Conservation (phyloP, 2,113 vertebrate genomes). For the Malurus elegans region DNA sequence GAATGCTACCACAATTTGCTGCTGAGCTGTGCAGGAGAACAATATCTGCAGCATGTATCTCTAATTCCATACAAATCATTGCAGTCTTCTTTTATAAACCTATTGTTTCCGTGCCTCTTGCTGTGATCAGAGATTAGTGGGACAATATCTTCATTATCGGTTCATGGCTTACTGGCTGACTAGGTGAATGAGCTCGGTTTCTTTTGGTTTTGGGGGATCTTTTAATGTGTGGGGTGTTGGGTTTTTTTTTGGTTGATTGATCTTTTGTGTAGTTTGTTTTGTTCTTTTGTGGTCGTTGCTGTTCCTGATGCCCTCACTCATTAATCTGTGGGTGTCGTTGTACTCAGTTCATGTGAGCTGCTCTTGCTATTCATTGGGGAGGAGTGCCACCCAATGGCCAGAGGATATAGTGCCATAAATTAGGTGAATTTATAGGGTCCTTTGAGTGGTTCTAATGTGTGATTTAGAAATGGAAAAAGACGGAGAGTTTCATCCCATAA, state of each 20-base stretch:
- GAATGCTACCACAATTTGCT: neutral
- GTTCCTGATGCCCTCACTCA: neutral
- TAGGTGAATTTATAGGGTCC: neutral
- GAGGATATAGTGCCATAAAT: neutral
- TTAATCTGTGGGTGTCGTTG: neutral
- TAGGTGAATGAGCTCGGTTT: neutral
- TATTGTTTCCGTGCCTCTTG: neutral
- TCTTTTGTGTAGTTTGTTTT: neutral
- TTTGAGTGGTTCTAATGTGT: neutral
- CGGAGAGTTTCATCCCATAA: neutral
- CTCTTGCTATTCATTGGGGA: neutral
- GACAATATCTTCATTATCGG: neutral
- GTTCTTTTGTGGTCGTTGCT: neutral
- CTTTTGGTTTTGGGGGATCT: neutral
- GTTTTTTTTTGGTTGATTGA: neutral
- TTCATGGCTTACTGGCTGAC: neutral
- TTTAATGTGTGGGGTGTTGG: neutral
- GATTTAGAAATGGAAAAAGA: neutral
- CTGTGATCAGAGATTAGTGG: neutral
- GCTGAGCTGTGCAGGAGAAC: neutral
- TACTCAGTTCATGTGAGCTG: neutral
- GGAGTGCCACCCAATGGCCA: constrained; percentile 18
- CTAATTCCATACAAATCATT: neutral
- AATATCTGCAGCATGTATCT: neutral
- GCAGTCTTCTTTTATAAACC: neutral